These are phyloP conservation scores for Falcunculus frontatus DNA, from an alignment of 2,113 vertebrate genomes.

Conservation along the genomic window DNA sequence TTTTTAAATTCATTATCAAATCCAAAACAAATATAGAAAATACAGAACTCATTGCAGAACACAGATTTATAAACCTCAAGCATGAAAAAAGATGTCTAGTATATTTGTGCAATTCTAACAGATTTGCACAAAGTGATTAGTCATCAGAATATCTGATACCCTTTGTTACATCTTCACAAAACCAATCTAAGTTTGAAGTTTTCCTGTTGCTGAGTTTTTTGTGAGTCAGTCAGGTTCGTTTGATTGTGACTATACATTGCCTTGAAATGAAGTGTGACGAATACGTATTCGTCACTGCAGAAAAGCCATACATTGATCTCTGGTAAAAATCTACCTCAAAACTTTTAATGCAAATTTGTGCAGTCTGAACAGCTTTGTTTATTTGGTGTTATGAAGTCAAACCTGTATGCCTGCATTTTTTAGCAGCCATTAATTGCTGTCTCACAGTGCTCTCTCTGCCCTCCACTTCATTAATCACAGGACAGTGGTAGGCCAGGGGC, in stretches of 20 bases:
- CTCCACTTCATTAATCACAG: conserved; percentile 21
- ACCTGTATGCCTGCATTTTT: conserved; percentile 7
- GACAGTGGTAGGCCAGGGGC: neutral
- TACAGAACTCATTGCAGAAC: neutral
- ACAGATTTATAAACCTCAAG: neutral
- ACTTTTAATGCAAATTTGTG: neutral
- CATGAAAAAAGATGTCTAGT: neutral
- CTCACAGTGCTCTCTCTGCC: neutral
- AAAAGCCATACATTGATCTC: neutral
- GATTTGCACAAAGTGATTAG: neutral
- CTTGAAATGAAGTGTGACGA: neutral
- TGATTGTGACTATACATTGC: neutral
- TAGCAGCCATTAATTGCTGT: neutral
- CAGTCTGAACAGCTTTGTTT: neutral
- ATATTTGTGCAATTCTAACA: neutral
- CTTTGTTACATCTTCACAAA: neutral
- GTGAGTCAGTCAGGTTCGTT: neutral
- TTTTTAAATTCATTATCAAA: neutral
- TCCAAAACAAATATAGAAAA: neutral
- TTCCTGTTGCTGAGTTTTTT: neutral
- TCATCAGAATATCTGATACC: neutral
- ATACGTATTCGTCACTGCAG: neutral
- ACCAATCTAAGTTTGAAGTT: neutral
- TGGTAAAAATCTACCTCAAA: neutral
- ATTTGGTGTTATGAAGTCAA: neutral